These are phyloP conservation scores for Heloderma charlesbogerti DNA, from an alignment of 2,113 vertebrate species.

Conservation along the genomic window DNA sequence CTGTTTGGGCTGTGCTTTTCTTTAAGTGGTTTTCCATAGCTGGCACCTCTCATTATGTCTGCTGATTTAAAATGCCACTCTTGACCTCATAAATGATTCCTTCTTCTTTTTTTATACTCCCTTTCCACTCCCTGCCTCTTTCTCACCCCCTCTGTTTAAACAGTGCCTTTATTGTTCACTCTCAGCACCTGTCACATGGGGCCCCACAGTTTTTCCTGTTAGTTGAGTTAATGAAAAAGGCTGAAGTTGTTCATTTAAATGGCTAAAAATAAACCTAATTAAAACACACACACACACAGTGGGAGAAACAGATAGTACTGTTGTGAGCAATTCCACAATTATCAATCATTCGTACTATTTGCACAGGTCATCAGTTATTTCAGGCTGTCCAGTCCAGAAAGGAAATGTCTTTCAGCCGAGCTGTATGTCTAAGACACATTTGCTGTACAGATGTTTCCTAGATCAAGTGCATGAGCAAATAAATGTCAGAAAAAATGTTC, in stretches of 20 bases:
- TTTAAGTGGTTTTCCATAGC: slow-evolving; percentile 50
- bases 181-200: slow-evolving; percentile 60
- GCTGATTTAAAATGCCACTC: slow-evolving; percentile 59
- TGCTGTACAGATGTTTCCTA: slow-evolving; percentile 76
- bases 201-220: slow-evolving; percentile 60
- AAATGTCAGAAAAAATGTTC: slow-evolving; percentile 61
- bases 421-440: slow-evolving; percentile 69
- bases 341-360: slow-evolving; percentile 68
- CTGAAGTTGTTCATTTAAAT: slow-evolving; percentile 42
- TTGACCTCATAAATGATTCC: slow-evolving; percentile 55
- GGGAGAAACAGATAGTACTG: slow-evolving; percentile 51
- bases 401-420: slow-evolving; percentile 69
- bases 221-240: slow-evolving; percentile 63
- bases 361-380: slow-evolving; percentile 62
- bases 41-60: slow-evolving; percentile 47
- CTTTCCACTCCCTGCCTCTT: slow-evolving; percentile 59
- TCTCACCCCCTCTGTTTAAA: slow-evolving; percentile 57
- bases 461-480: slow-evolving; percentile 56
- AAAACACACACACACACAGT: slow-evolving; percentile 40
- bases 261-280: slow-evolving; percentile 35
- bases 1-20: not conserved
- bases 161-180: slow-evolving; percentile 68
- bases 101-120: slow-evolving; percentile 58
- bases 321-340: slow-evolving; percentile 52
- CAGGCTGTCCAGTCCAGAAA: slow-evolving; percentile 61